Percentiles rank a stretch among this genome's conserved stretches.
Evolutionary conservation across 92 coral and sea anemone genomes (phyloP).

Genomic region (Palythoa caribaeorum): DNA sequence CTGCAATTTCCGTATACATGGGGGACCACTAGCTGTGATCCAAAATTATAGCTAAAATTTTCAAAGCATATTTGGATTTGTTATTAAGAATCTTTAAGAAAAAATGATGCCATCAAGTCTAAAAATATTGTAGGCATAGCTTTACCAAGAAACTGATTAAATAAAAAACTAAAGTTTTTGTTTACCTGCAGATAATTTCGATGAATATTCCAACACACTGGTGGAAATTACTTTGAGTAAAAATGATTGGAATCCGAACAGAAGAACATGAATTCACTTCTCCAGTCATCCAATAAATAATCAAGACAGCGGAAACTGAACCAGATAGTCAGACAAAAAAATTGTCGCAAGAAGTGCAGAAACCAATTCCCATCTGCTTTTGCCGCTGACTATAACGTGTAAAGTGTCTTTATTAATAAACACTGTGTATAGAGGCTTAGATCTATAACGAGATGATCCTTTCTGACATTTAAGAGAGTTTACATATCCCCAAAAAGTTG

Average conservation of each 20-base stretch:
- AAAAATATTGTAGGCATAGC: background rate
- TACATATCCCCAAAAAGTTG: background rate
- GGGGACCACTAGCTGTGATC: constrained; percentile 23
- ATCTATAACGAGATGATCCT: background rate
- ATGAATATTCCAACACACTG: background rate
- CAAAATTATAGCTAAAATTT: background rate
- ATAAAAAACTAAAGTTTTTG: constrained; percentile 2
- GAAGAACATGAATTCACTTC: background rate
- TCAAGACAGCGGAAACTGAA: background rate
- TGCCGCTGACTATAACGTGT: constrained; percentile 11
- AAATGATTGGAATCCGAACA: background rate
- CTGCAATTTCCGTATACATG: background rate
- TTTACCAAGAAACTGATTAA: background rate
- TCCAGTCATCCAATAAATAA: background rate
- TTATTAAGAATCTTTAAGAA: background rate
- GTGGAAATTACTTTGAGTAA: constrained; percentile 1
- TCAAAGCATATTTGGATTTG: background rate
- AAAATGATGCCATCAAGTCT: background rate
- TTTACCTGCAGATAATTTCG: constrained; percentile 30
- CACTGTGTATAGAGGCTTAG: background rate
- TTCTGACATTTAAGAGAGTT: background rate
- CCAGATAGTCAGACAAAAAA: background rate
- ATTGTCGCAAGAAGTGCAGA: background rate
- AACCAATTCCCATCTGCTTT: background rate
- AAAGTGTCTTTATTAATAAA: background rate